phyloP scores from a whole-genome alignment of 1,140 invertebrate genomes.

The Rhagoletis zephyria region DNA sequence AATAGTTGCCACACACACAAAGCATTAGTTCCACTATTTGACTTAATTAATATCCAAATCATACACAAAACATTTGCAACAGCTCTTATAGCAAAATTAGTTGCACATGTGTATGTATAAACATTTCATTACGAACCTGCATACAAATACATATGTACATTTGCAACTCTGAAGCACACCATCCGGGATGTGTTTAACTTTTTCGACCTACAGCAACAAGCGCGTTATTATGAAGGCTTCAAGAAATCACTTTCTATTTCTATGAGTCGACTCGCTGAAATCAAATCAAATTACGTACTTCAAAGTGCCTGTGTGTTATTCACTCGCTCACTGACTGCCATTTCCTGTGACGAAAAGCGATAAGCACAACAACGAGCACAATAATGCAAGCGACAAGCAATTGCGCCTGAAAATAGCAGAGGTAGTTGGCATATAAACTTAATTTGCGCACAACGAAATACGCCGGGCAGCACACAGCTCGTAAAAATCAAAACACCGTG shows the following conservation, averaged over 20 bases:
- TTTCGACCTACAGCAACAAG: slow-evolving; percentile 26
- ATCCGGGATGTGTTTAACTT: neutral
- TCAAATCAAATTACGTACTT: neutral
- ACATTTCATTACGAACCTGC: neutral
- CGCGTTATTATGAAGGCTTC: neutral
- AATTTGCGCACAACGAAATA: neutral
- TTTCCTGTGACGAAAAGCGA: slow-evolving; percentile 38
- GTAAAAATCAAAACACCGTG: slow-evolving; percentile 11
- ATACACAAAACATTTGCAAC: neutral
- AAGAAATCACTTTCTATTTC: slow-evolving; percentile 45
- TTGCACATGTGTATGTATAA: neutral
- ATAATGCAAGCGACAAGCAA: neutral
- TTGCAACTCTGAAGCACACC: neutral
- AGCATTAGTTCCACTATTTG: slow-evolving; percentile 15
- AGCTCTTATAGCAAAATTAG: neutral
- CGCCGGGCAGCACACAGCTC: neutral
- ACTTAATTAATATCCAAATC: slow-evolving; percentile 4
- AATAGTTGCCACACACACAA: neutral
- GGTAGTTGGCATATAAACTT: neutral
- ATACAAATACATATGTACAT: neutral
- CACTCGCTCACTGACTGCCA: slow-evolving; percentile 35
- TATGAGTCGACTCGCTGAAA: neutral
- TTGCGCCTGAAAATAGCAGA: neutral
- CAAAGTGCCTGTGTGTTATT: no score
- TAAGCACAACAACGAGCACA: neutral